A percentile compares a stretch with the other conserved stretches of the same genome.
These are phyloP conservation scores for Oriolus oriolus DNA, from an alignment of 2,113 vertebrate species.

Conservation along the genomic window DNA sequence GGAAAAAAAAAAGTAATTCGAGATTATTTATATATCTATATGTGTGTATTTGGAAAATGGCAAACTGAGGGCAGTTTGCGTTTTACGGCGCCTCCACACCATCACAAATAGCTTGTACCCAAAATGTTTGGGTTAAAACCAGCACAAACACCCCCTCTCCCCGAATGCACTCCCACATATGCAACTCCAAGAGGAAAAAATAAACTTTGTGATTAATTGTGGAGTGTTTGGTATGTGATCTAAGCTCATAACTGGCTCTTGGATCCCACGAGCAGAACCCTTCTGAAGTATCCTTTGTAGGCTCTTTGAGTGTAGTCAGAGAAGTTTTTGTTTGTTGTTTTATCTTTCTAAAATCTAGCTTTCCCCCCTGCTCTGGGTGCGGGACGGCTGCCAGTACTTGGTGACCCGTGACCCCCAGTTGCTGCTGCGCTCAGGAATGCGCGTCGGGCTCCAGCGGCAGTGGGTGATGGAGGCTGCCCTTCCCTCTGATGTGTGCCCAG, in stretches of 20 bases:
- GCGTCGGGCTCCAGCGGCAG: background rate
- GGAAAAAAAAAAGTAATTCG: too few species aligned
- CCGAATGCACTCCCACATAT: rapidly evolving
- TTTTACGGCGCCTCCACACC: background rate
- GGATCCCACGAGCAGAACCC: background rate
- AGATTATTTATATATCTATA: background rate
- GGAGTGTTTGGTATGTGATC: background rate
- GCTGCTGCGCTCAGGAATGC: background rate
- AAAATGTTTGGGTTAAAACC: background rate
- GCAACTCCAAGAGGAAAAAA: background rate
- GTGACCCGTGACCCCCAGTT: background rate
- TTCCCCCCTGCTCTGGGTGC: background rate
- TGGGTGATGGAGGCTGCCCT: background rate
- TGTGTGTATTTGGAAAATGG: background rate
- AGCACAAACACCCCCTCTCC: background rate
- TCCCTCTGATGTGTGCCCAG: background rate
- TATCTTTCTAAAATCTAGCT: background rate
- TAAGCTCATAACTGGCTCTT: background rate
- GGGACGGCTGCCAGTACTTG: background rate
- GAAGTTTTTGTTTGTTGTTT: background rate
- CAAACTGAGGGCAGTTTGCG: background rate
- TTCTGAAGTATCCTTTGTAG: background rate
- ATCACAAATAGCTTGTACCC: background rate
- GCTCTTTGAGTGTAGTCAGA: background rate
- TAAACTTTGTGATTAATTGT: background rate